These are phyloP conservation scores for Bedellia somnulentella DNA, from an alignment of 2,888 invertebrate genomes.

Conservation along the genomic window DNA sequence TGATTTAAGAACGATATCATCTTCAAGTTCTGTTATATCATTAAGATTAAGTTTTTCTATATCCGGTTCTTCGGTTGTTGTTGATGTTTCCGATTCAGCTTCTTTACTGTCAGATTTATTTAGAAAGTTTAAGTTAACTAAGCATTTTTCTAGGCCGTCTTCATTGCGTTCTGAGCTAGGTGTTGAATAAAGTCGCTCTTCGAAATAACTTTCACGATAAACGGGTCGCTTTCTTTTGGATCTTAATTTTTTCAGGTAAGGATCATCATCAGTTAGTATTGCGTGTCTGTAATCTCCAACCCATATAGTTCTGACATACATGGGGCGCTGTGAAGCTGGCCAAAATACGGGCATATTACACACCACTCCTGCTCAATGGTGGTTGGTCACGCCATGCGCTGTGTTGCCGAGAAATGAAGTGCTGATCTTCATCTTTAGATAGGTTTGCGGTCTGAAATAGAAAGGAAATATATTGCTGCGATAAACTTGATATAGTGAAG, in stretches of 20 bases:
- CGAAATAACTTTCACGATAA: too few species aligned
- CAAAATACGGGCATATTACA: slow-evolving; percentile 64
- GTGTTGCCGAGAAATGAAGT: too few species aligned
- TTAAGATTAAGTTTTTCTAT: slow-evolving; percentile 33
- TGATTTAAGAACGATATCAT: slow-evolving; percentile 26
- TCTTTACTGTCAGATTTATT: slow-evolving; percentile 3
- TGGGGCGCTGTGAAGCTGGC: slow-evolving; percentile 64
- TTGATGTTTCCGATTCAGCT: slow-evolving; percentile 13
- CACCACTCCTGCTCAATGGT: too few species aligned
- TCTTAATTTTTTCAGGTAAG: slow-evolving; percentile 27
- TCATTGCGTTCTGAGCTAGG: too few species aligned
- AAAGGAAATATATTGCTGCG: too few species aligned
- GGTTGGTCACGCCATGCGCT: too few species aligned
- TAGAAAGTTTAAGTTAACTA: slow-evolving; percentile 16
- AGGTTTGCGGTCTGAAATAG: too few species aligned
- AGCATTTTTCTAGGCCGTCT: too few species aligned
- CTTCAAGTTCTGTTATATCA: slow-evolving; percentile 29
- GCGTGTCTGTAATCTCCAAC: slow-evolving; percentile 72
- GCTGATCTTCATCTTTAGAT: too few species aligned
- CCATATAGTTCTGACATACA: slow-evolving; percentile 69
- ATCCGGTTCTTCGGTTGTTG: slow-evolving; percentile 15
- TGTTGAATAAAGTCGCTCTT: too few species aligned
- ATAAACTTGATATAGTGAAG: too few species aligned
- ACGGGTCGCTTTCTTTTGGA: slow-evolving; percentile 24
- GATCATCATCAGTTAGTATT: slow-evolving; percentile 67